Evolutionary conservation across 2,797 vertebrate genomes (phyloP), one percentile per base, ranked within the genome.

Genomic region (Hippopotamyrus pictus): DNA sequence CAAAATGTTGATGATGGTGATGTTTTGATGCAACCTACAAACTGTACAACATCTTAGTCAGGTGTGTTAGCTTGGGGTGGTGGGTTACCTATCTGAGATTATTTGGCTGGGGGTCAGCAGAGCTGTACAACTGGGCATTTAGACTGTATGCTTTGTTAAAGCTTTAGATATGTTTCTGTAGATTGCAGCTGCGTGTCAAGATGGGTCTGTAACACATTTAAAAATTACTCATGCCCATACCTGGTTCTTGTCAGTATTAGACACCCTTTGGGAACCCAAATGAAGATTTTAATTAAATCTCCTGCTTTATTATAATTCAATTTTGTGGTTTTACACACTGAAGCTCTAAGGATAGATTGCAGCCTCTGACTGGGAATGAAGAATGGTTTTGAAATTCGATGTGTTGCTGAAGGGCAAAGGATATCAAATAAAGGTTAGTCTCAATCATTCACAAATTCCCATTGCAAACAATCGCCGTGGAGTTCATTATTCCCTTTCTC

Each of bases 221-320:
- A 69, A 33, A 69, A 69, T 69, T 12, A 33, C 62, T 5, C 0
- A 0, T 69, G 25, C 62, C 62, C 25, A 29, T 69, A 33, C 62
- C 62, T 33, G 62, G 11, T 69, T 33, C 62, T 62, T 62, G 59
- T 25, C 59, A 62, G 22, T 62, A 25, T 62, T 25, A 69, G 62
- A 69, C 62, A 69, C 62, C 44, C 54, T 85, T 87, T 87, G 41
- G 79, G 84, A 11, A 54, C 65, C 53, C 54, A 84, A 62, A n/a
- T 86, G 88, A 37, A 46, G 73, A 53, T 87, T 82, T 79, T 84
- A 88, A 89, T 91, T 90, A 91, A 89, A 82, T 65, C 90, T 83
- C 87, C 86, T 73, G 89, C 44, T 88, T 82, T 79, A 76, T 57
- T 90, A 44, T 41, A 29, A 65, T 65, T 88, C 90, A 87, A 69